phyloP scores from a whole-genome alignment of 2,113 vertebrate species.

The Isurus oxyrinchus region DNA sequence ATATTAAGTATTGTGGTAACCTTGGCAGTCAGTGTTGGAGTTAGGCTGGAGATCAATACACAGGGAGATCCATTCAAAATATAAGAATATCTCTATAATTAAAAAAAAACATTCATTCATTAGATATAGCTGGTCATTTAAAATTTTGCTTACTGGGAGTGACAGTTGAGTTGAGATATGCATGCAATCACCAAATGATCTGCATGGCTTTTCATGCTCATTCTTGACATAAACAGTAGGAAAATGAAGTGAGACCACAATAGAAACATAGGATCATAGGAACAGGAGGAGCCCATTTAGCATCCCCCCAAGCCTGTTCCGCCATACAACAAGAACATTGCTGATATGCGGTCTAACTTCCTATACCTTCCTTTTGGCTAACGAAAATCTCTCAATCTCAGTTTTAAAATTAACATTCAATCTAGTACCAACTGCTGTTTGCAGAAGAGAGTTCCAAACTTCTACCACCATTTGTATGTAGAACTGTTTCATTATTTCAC shows the following conservation, averaged over 20 bases:
- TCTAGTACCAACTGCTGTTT: too few relatives aligned
- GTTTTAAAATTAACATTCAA: too few relatives aligned
- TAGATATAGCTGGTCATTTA: not conserved
- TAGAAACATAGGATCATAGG: not conserved
- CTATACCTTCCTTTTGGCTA: too few relatives aligned
- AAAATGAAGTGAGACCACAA: not conserved
- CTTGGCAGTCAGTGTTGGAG: not conserved
- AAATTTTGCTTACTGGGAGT: not conserved
- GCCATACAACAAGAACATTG: not conserved
- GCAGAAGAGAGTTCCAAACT: too few relatives aligned
- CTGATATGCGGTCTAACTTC: not conserved
- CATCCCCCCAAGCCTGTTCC: not conserved
- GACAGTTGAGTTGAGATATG: not conserved
- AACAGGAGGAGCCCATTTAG: not conserved
- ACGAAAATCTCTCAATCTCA: too few relatives aligned
- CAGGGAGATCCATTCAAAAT: not conserved
- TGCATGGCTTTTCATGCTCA: not conserved
- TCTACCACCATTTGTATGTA: too few relatives aligned
- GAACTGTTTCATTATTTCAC: too few relatives aligned
- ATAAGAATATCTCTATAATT: not conserved
- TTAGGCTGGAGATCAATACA: not conserved
- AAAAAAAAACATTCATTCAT: not conserved
- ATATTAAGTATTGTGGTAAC: not conserved
- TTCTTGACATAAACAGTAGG: not conserved
- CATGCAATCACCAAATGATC: not conserved